These are phyloP conservation scores for Drosophila murphyi DNA, from an alignment of 1,140 invertebrate species.

Conservation along the genomic window DNA sequence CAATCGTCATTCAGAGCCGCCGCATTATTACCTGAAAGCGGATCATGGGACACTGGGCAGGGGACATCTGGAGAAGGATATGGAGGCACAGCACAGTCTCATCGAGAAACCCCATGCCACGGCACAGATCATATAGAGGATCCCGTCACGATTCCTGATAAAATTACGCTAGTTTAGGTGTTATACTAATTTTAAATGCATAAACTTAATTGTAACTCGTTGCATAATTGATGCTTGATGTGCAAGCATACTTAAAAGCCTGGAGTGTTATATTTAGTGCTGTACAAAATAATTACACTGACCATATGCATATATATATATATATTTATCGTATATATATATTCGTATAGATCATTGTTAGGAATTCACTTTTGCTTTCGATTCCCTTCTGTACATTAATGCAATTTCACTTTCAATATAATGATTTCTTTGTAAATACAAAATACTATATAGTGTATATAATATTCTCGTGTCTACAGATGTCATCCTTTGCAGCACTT, in stretches of 20 bases:
- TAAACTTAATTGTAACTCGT: slow-evolving; percentile 57
- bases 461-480: neutral
- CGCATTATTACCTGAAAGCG: slow-evolving; percentile 61
- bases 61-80: slow-evolving; percentile 61
- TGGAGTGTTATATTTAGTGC: slow-evolving; percentile 28
- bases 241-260: slow-evolving; percentile 67
- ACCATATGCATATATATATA: slow-evolving; percentile 14
- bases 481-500: slow-evolving; percentile 6
- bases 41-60: slow-evolving; percentile 54
- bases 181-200: slow-evolving; percentile 65
- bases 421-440: slow-evolving; percentile 31
- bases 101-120: slow-evolving; percentile 64
- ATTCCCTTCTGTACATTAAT: slow-evolving; percentile 31
- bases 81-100: slow-evolving; percentile 72
- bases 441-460: slow-evolving; percentile 21
- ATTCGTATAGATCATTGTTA: neutral
- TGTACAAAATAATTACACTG: slow-evolving; percentile 53
- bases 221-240: slow-evolving; percentile 34
- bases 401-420: slow-evolving; percentile 62
- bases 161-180: slow-evolving; percentile 42
- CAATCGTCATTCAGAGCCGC: slow-evolving; percentile 30
- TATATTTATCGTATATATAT: neutral
- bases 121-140: slow-evolving; percentile 63
- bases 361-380: slow-evolving; percentile 13
- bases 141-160: slow-evolving; percentile 12